Conservation (phyloP, 1,140 invertebrate species). For the Macrocentrus cingulum region DNA sequence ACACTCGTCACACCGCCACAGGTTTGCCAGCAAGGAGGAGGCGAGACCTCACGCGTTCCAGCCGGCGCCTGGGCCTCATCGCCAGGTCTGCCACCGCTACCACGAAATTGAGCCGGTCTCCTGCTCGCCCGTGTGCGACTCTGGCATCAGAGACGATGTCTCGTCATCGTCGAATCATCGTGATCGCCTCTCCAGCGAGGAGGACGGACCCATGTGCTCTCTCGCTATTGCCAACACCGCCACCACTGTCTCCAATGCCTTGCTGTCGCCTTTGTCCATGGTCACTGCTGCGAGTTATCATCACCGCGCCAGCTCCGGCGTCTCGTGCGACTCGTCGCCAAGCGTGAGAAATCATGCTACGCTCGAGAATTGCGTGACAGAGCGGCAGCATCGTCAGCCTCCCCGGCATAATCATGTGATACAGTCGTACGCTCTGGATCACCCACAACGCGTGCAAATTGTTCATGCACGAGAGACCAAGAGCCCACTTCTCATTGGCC, state of each 20-base stretch:
- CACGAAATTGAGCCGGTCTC: constrained; percentile 20
- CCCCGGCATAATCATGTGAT: constrained; percentile 21
- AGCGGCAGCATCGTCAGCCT: constrained; percentile 12
- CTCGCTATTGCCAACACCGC: background rate
- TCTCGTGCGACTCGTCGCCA: constrained; percentile 48
- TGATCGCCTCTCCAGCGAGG: constrained; percentile 18
- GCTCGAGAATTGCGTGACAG: constrained; percentile 38
- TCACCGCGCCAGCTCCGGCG: constrained; percentile 46
- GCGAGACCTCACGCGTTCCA: too few species aligned
- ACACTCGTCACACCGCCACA: constrained; percentile 23
- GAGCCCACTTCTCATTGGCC: constrained; percentile 41
- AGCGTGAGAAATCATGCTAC: constrained; percentile 44
- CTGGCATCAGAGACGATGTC: constrained; percentile 16
- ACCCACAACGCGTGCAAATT: constrained; percentile 20
- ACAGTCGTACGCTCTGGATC: constrained; percentile 22
- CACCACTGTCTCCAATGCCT: constrained; percentile 9
- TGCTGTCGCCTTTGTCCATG: constrained; percentile 11
- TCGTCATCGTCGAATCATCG: constrained; percentile 23
- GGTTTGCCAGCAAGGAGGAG: background rate
- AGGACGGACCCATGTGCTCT: constrained; percentile 15
- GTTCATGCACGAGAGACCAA: constrained; percentile 32
- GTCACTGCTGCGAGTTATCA: constrained; percentile 30
- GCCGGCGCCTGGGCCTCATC: constrained; percentile 2
- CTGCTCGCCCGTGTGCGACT: constrained; percentile 20
- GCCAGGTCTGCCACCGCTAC: constrained; percentile 20